These are phyloP conservation scores for Nibea albiflora DNA, from an alignment of 2,113 vertebrate species.

Conservation along the genomic window DNA sequence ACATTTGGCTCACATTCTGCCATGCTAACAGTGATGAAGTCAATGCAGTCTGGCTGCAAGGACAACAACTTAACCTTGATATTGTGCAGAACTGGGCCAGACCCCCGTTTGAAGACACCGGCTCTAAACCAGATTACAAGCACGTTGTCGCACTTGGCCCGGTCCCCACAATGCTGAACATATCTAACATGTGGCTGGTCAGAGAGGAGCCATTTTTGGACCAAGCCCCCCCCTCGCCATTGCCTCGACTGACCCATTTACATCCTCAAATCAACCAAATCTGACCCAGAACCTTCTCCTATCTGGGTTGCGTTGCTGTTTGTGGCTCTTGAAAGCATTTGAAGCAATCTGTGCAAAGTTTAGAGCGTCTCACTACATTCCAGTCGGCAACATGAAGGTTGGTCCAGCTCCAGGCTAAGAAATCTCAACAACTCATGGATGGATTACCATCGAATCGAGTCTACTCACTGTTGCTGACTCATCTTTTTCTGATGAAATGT, in stretches of 20 bases:
- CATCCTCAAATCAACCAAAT: constrained; percentile 11
- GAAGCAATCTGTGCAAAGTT: constrained; percentile 13
- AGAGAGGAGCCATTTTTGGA: constrained; percentile 5
- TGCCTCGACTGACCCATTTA: constrained; percentile 29
- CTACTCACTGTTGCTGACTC: background rate
- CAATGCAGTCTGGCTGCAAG: background rate
- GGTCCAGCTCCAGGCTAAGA: background rate
- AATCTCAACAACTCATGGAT: background rate
- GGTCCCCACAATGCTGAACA: background rate
- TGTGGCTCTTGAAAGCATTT: background rate
- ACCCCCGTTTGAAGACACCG: background rate
- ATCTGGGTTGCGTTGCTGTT: constrained; percentile 12
- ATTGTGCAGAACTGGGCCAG: background rate
- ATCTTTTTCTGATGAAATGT: background rate
- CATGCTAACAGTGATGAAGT: background rate
- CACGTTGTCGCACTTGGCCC: background rate
- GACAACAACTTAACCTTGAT: background rate
- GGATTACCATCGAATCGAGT: no score
- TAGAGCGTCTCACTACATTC: background rate
- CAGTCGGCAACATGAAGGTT: background rate
- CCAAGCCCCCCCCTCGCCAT: background rate
- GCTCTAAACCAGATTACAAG: background rate
- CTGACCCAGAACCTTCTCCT: constrained; percentile 19
- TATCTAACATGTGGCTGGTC: background rate
- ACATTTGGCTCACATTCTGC: constrained; percentile 16